A percentile compares a stretch with the other conserved stretches of the same genome.
phyloP scores from a whole-genome alignment of 2,113 vertebrate species.

The Microtus pennsylvanicus region DNA sequence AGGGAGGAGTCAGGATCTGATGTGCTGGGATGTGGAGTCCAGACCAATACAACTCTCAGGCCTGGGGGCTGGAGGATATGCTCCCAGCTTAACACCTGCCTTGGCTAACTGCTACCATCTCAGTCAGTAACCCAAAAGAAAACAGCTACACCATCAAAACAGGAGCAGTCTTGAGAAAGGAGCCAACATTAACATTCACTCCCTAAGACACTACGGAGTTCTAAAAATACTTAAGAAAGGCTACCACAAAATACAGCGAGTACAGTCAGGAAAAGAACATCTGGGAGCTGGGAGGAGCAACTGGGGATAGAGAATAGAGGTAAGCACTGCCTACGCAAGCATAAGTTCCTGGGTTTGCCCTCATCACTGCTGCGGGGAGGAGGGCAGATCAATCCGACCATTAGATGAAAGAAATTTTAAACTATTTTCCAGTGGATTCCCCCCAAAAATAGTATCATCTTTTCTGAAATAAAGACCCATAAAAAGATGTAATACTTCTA shows the following conservation, averaged over 20 bases:
- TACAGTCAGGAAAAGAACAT: neutral
- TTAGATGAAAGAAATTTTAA: neutral
- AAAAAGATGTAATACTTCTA: neutral
- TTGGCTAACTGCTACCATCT: neutral
- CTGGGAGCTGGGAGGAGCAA: too few relatives aligned
- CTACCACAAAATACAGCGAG: neutral
- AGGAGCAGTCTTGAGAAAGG: neutral
- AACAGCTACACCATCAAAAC: neutral
- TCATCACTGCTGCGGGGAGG: neutral
- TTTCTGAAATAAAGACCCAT: constrained; percentile 39
- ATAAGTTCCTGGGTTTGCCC: neutral
- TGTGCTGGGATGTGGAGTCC: too few relatives aligned
- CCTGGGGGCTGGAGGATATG: too few relatives aligned
- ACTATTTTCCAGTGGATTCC: neutral
- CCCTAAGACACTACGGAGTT: neutral
- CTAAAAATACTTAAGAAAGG: neutral
- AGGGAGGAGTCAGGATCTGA: too few relatives aligned
- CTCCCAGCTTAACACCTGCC: too few relatives aligned
- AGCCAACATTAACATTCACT: neutral
- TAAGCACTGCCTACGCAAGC: neutral
- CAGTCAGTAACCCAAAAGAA: neutral
- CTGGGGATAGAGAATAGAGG: neutral
- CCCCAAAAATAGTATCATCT: neutral
- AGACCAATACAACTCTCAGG: too few relatives aligned
- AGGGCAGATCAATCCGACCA: neutral